Evolutionary conservation across 2,888 invertebrate genomes (phyloP).

Genomic region (Drosophila ustulata): DNA sequence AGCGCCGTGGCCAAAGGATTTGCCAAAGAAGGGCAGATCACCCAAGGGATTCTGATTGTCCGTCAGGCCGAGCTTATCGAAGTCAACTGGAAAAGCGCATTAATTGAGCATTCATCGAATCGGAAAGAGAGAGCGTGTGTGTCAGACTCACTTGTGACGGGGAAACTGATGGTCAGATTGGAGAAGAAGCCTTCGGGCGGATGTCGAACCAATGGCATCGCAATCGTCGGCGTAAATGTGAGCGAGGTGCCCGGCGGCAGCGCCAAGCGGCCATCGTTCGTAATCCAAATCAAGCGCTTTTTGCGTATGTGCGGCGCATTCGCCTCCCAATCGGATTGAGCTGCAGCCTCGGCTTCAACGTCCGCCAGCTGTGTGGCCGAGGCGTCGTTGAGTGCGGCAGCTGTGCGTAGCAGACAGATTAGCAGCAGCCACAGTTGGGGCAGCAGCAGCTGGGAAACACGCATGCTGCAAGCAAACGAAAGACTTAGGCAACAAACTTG

Average conservation of each 20-base stretch:
- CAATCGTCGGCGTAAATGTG: slow-evolving; percentile 92
- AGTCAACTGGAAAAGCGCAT: slow-evolving; percentile 88
- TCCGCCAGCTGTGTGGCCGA: slow-evolving; percentile 59
- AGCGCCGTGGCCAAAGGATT: slow-evolving; percentile 91
- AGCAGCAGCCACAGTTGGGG: slow-evolving; percentile 23
- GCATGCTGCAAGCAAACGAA: slow-evolving; percentile 57
- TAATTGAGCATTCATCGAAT: slow-evolving; percentile 22
- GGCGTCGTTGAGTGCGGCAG: slow-evolving; percentile 40
- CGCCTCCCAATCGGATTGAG: slow-evolving; percentile 19
- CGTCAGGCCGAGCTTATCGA: slow-evolving; percentile 93
- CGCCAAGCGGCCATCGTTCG: slow-evolving; percentile 93
- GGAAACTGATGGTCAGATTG: slow-evolving; percentile 93
- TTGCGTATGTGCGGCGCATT: slow-evolving; percentile 89
- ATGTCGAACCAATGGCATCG: slow-evolving; percentile 93
- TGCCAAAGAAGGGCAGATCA: slow-evolving; percentile 90
- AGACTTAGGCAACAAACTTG: slow-evolving; percentile 61
- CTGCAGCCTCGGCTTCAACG: slow-evolving; percentile 46
- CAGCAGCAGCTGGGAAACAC: slow-evolving; percentile 24
- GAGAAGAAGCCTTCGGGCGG: slow-evolving; percentile 94
- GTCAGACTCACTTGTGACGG: slow-evolving; percentile 91
- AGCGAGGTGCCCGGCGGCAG: slow-evolving; percentile 93
- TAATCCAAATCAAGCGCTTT: slow-evolving; percentile 94
- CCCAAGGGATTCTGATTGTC: slow-evolving; percentile 95
- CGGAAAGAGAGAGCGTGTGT: neutral
- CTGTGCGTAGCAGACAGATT: slow-evolving; percentile 39